Base-by-base conservation (phyloP, 1,140 invertebrate genomes). In the Ceratosolen solmsi region DNA sequence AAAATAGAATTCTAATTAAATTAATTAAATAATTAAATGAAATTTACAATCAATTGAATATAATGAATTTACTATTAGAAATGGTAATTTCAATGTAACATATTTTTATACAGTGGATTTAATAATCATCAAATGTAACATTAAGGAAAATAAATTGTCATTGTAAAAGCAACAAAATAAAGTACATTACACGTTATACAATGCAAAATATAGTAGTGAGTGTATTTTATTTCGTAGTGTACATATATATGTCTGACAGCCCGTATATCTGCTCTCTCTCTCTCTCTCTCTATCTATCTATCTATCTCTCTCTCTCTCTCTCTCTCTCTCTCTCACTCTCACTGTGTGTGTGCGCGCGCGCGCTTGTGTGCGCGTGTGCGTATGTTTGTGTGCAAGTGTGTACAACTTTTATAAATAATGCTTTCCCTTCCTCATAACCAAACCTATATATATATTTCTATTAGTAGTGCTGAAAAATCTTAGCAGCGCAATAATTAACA, bases 61-160 rank as follows among this genome's bases (percentile, higher is more conserved):
- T 51, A 51, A 72, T 72, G 15, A 27, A 72, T 72, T 72, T 30
- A 22, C 22, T 72, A 49, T 72, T 46, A 72, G 27, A 72, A 49
- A 72, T 72, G 22, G 27, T 38, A 20, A n/a, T 17, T 68, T 68
- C 30, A 65, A 68, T 38, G 20, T 68, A 68, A 68, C 9, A 68
- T 38, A 22, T 68, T 68, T 38, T 33, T 9, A 38, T 36, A n/a
- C 63, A 68, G 20, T 38, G 22, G 38, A 68, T 38, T 68, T 68
- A 38, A n/a, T 68, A n/a, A 68, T 38, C 22, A 36, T 68, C 15
- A 68, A 63, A 38, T 51, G 38, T 27, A 72, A 27, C 5, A 49
- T 30, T 72, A 75, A 38, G 30, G 9, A 38, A 27, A 56, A n/a
- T 75, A 33, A 33, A 33, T 36, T 74, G 4, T 36, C 7, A 46